Percentiles rank a stretch among this genome's conserved stretches.
Evolutionary conservation across 2,113 vertebrate species (phyloP).

Genomic region (Oenanthe oenanthe): DNA sequence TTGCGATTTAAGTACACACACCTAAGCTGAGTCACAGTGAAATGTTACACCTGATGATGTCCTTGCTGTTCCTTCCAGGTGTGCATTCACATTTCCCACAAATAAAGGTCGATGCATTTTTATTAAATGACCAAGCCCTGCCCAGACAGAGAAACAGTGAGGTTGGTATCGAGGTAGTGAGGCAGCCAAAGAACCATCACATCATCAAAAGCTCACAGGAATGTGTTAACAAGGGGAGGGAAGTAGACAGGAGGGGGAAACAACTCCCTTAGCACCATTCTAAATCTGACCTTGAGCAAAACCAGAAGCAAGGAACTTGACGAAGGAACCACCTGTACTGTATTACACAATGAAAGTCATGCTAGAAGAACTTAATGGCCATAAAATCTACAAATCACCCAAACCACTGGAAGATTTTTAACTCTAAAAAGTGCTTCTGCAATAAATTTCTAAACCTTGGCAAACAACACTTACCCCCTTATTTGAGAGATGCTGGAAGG

Average conservation of each 20-base stretch:
- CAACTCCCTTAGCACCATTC: neutral
- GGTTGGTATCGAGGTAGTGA: neutral
- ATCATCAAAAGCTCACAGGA: neutral
- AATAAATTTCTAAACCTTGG: neutral
- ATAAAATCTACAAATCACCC: conserved; percentile 1
- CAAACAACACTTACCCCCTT: neutral
- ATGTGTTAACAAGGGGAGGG: neutral
- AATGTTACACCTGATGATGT: neutral
- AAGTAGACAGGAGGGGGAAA: neutral
- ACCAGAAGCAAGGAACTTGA: neutral
- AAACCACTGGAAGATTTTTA: neutral
- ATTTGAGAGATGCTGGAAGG: neutral
- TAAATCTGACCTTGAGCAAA: neutral
- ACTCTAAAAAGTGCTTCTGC: neutral
- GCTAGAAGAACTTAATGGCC: neutral
- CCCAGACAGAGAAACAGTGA: neutral
- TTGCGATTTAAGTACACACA: neutral
- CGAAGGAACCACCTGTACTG: neutral
- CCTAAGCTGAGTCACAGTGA: neutral
- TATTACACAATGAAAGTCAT: neutral
- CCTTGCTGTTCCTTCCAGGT: neutral
- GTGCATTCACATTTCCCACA: neutral
- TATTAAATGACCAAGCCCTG: neutral
- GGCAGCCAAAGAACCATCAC: neutral
- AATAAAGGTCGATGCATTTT: neutral